Percentiles rank a stretch among this genome's conserved stretches.
phyloP scores from a whole-genome alignment of 2,113 vertebrate genomes.

The Leuciscus idus region DNA sequence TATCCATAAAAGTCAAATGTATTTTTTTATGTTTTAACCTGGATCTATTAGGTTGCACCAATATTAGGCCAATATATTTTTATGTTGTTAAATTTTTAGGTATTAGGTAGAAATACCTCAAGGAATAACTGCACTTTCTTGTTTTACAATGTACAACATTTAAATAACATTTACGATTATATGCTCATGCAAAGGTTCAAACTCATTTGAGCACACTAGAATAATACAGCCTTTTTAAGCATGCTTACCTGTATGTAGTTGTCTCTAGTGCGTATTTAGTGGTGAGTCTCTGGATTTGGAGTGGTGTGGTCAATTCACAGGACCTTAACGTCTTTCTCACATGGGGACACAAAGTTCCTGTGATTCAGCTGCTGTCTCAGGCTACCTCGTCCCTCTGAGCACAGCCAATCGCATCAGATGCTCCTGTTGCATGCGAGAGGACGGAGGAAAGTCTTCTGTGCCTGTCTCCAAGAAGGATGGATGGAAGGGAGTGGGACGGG shows the following conservation, averaged over 20 bases:
- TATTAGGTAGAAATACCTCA: no score
- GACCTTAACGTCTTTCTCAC: background rate
- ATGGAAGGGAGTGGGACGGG: constrained; percentile 22
- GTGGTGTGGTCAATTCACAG: background rate
- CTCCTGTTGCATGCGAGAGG: constrained; percentile 21
- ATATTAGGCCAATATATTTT: no score
- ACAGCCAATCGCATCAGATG: background rate
- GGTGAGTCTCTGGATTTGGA: constrained; percentile 2
- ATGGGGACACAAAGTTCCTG: constrained; percentile 26
- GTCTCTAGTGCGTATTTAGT: background rate
- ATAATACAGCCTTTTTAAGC: background rate
- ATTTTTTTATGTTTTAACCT: no score
- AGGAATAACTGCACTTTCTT: no score
- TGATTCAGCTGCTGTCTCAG: background rate
- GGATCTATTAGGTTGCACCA: no score
- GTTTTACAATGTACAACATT: no score
- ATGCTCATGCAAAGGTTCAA: background rate
- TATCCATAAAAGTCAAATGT: no score
- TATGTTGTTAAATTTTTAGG: no score
- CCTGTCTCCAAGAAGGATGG: constrained; percentile 4
- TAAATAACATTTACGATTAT: background rate
- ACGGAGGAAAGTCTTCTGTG: background rate
- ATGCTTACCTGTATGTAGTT: constrained; percentile 15
- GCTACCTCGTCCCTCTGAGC: background rate
- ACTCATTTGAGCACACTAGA: background rate